Base-by-base conservation (phyloP, 2,888 invertebrate genomes). In the Cephus pulcher region DNA sequence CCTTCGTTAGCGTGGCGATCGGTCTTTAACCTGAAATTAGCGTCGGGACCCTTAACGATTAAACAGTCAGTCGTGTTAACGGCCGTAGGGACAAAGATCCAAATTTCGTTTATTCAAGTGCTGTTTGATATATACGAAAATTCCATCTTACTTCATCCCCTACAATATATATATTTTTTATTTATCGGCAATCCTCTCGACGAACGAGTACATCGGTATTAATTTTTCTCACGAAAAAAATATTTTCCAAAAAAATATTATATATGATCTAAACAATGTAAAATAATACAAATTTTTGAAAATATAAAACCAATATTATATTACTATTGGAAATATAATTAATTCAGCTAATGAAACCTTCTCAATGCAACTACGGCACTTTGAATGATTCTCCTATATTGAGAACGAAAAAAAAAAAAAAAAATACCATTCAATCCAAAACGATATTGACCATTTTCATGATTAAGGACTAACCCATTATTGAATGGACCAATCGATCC, bases 1-100 rank as follows among this genome's bases (percentile, higher is more conserved):
- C 81, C 78, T 80, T 83, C 80, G 80, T 81, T 80, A 76, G 68
- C 12, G 30, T 68, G 34, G 69, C 34, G 76, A 80, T 79, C 79
- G 81, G 73, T 76, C 75, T 71, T 80, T 37, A 76, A 73, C 15
- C 23, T 30, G 23, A n/a, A 75, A 78, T 77, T 76, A 75, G 23
- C 32, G 0, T 34, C 11, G 71, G 9, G 70, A 3, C 0, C 4
- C 32, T 71, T 2, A 23, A 32, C 71, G 71, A 71, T 34, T 32
- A 15, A 34, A 15, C 32, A 11, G 11, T 71, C 71, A 71, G 32
- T 3, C 2, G 71, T 30, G 32, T 9, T 71, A 56, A 56, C 0
- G 40, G 23, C 9, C 6, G 9, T 56, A 56, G 9, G 23, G 9
- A 56, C 40, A 23, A 23, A 56, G 23, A 56, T 23, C 9, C 6